Conservation (phyloP, 1,140 invertebrate genomes). For the Nebria ingens region DNA sequence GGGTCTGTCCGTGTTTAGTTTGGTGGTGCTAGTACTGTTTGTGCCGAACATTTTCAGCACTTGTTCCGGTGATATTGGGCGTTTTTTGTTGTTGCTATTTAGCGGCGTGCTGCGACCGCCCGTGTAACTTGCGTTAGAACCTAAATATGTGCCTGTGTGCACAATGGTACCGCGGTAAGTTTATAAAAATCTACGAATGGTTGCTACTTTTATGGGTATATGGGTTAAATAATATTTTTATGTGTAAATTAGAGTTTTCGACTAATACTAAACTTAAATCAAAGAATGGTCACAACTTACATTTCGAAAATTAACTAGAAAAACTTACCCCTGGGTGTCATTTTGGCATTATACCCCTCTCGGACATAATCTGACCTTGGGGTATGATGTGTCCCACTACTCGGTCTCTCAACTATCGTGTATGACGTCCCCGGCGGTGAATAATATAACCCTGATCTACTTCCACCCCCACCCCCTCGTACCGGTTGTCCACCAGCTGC, state of each 20-base stretch:
- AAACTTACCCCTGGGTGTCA: slow-evolving; percentile 30
- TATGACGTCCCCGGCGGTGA: slow-evolving; percentile 67
- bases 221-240: too few relatives aligned
- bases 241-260: too few relatives aligned
- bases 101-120: slow-evolving; percentile 24
- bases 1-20: slow-evolving; percentile 33
- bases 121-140: slow-evolving; percentile 41
- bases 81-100: slow-evolving; percentile 45
- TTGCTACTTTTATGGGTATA: slow-evolving; percentile 31
- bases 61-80: slow-evolving; percentile 67
- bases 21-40: slow-evolving; percentile 22
- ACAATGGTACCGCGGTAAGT: too few relatives aligned
- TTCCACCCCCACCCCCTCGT: slow-evolving; percentile 30
- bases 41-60: slow-evolving; percentile 55
- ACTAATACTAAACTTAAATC: too few relatives aligned
- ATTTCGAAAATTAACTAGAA: too few relatives aligned
- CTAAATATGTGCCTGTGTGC: slow-evolving; percentile 47
- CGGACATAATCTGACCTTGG: slow-evolving; percentile 39
- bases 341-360: slow-evolving; percentile 39
- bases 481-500: slow-evolving; percentile 28
- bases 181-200: too few relatives aligned
- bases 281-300: too few relatives aligned
- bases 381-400: slow-evolving; percentile 56
- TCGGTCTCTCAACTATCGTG: slow-evolving; percentile 71
- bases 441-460: slow-evolving; percentile 52